phyloP scores from a whole-genome alignment of 2,797 vertebrate genomes.

The Chelmon rostratus region DNA sequence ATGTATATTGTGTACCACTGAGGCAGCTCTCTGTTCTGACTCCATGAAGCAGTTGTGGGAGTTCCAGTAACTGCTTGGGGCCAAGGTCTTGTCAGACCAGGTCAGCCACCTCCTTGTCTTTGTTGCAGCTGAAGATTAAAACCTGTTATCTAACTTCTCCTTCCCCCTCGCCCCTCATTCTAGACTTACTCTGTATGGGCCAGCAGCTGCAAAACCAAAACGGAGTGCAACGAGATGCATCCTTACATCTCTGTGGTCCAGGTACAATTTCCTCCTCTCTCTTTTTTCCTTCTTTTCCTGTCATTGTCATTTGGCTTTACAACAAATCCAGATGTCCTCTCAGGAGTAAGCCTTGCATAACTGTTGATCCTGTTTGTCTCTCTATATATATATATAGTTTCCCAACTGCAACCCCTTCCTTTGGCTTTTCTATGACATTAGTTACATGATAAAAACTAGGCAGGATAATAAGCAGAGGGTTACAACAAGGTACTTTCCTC shows the following conservation, averaged over 20 bases:
- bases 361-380: neutral
- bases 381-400: neutral
- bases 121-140: neutral
- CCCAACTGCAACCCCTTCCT: neutral
- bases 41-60: neutral
- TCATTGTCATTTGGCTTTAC: neutral
- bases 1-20: neutral
- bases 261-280: constrained; percentile 79
- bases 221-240: constrained; percentile 96
- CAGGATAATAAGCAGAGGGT: neutral
- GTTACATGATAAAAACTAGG: neutral
- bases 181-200: constrained; percentile 98
- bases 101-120: neutral
- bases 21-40: neutral
- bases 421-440: neutral
- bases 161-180: constrained; percentile 2
- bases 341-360: neutral
- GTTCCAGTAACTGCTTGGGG: constrained; percentile 4
- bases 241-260: constrained; percentile 97
- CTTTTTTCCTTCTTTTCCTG: neutral
- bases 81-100: neutral
- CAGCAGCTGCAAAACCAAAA: constrained; percentile 97
- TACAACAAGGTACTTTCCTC: constrained; percentile 39
- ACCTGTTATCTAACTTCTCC: neutral
- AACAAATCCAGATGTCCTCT: neutral